Conservation (phyloP, 2,888 invertebrate species). For the Crepidodera aurea region DNA sequence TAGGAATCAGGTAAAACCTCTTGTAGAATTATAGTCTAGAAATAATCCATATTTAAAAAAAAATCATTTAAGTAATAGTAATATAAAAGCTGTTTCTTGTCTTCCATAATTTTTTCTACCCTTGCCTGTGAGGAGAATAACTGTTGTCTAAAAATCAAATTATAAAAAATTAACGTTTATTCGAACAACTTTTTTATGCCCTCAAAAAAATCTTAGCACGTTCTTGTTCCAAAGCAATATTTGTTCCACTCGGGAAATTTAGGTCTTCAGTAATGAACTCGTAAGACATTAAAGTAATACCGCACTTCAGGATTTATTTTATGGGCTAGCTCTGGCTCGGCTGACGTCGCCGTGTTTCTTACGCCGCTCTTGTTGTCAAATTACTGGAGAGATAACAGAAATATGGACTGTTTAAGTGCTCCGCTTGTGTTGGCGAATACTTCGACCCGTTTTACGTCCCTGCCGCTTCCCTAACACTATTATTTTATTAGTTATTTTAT, state of each 20-base stretch:
- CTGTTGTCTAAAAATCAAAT: too few relatives aligned
- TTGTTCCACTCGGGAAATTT: constrained; percentile 29
- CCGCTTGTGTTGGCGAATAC: constrained; percentile 22
- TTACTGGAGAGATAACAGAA: constrained; percentile 28
- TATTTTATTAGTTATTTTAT: constrained; percentile 6
- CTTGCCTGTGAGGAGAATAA: too few relatives aligned
- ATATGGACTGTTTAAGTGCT: constrained; percentile 26
- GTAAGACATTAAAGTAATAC: constrained; percentile 31
- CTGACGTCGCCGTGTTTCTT: constrained; percentile 22
- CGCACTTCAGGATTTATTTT: constrained; percentile 32
- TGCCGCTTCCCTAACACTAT: constrained; percentile 8
- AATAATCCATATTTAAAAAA: too few relatives aligned
- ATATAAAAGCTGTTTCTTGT: too few relatives aligned
- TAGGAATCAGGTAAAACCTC: too few relatives aligned
- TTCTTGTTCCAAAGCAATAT: too few relatives aligned
- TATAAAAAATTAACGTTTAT: too few relatives aligned
- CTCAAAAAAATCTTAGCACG: too few relatives aligned
- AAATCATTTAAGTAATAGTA: too few relatives aligned
- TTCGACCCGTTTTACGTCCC: constrained; percentile 9
- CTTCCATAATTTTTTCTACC: too few relatives aligned
- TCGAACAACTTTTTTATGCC: too few relatives aligned
- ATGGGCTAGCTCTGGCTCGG: constrained; percentile 18
- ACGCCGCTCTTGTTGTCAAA: constrained; percentile 26
- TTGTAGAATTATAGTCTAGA: too few relatives aligned
- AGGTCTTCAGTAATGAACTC: constrained; percentile 35